Conservation (phyloP, 2,797 vertebrate genomes). For the Sternotherus odoratus region DNA sequence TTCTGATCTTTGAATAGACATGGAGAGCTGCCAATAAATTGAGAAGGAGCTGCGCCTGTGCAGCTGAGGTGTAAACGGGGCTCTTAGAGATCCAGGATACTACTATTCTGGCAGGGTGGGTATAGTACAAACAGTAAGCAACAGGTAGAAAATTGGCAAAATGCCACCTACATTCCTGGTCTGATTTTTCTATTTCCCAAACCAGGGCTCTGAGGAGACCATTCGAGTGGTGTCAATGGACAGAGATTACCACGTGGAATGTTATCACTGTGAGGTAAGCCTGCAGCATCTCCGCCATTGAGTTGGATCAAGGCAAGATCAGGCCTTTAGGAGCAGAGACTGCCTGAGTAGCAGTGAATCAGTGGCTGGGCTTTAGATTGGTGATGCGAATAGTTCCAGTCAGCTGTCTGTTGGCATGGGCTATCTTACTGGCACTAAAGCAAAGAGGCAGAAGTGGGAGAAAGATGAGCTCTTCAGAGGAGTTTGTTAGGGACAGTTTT, state of each 20-base stretch:
- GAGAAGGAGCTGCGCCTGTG: background rate
- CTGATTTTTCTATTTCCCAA: background rate
- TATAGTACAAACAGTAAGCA: background rate
- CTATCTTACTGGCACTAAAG: background rate
- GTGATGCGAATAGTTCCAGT: background rate
- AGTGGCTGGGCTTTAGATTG: background rate
- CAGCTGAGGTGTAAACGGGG: background rate
- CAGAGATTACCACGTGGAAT: conserved; percentile 98
- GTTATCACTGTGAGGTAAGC: conserved; percentile 97
- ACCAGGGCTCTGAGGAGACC: conserved; percentile 96
- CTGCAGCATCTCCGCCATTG: accelerated
- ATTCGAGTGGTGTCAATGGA: conserved; percentile 99
- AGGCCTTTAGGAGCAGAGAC: background rate
- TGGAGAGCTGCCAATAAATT: background rate
- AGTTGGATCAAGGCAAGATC: background rate
- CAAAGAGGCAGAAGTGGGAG: background rate
- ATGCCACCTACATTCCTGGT: accelerated
- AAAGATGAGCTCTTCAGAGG: background rate
- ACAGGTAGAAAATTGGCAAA: accelerated
- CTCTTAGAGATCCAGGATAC: background rate
- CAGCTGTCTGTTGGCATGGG: background rate
- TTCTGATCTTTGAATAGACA: background rate
- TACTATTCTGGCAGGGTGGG: no score
- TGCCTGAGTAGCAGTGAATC: background rate
- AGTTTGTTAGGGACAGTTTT: background rate